Evolutionary conservation across 2,113 vertebrate species (phyloP).

Genomic region (Ctenodactylus gundi): DNA sequence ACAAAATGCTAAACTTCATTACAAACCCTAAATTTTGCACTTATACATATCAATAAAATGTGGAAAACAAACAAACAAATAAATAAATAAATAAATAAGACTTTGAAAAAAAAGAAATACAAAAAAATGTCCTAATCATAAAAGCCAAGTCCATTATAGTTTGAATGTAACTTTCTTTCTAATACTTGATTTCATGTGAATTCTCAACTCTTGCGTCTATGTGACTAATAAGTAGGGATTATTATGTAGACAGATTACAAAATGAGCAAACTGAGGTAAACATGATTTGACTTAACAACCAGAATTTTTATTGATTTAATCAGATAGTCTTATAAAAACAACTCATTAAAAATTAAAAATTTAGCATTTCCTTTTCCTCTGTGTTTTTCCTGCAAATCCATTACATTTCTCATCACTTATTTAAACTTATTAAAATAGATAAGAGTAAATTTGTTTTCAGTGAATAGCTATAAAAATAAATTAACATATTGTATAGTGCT

Average conservation of each 20-base stretch:
- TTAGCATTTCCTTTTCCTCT: neutral
- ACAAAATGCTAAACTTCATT: too few species aligned
- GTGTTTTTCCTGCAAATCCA: neutral
- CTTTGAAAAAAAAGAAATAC: too few species aligned
- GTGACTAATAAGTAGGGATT: neutral
- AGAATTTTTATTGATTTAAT: neutral
- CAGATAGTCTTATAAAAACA: neutral
- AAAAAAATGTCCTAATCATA: too few species aligned
- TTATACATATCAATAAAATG: too few species aligned
- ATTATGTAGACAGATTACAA: neutral
- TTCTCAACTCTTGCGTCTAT: neutral
- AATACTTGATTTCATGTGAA: neutral
- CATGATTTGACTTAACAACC: neutral
- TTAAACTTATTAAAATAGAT: neutral
- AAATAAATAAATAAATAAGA: too few species aligned
- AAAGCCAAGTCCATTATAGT: neutral
- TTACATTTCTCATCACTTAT: neutral
- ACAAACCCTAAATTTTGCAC: too few species aligned
- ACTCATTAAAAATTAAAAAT: neutral
- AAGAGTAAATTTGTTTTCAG: too few species aligned
- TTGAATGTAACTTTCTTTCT: neutral
- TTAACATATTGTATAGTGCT: neutral
- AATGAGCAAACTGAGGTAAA: neutral
- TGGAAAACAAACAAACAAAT: too few species aligned
- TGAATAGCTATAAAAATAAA: neutral